Evolutionary conservation across 1,140 invertebrate species (phyloP), one percentile per base, ranked within the genome.

Genomic region (Lordiphosa mommai): DNA sequence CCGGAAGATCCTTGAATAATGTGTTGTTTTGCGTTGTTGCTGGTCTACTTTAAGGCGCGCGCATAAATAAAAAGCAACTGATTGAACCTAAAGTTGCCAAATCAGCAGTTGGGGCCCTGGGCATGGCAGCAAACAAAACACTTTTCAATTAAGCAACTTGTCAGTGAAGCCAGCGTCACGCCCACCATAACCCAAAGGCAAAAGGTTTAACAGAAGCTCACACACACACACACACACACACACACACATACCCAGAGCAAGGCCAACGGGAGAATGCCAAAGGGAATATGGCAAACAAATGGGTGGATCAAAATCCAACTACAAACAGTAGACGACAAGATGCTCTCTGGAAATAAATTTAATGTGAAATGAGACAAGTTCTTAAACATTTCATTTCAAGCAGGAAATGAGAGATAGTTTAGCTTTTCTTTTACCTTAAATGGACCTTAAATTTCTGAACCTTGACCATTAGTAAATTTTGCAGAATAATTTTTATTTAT

Each of bases 121-220:
- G 66, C 64, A 40, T 57, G 51, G 59, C 51, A 63, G 59, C 51
- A 57, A 67, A 76, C 71, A 80, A 80, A 80, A 80, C 77, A 76
- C 76, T 80, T 80, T 82, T 82, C 76, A 82, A 82, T 82, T 82
- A 82, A 82, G 76, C 76, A 82, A 82, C 76, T 84, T 82, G 76
- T 82, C 76, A 76, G 52, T 20, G 51, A 66, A 57, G 55, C 38
- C 50, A 38, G 23, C 38, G 55, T 68, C 53, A 67, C 64, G 65
- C 65, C 64, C 55, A 67, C 52, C 40, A 23, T 40, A 55, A 33
- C 37, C 60, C 46, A 17, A 67, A 77, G 51, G 52, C 41, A 41
- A 58, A 79, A 70, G 74, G 76, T 77, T 80, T 80, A 74, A 70
- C 47, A 64, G 53, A 46, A 64, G 44, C 38, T 30, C 34, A 38